Evolutionary conservation across 2,113 vertebrate species (phyloP), one percentile per base, ranked within the genome.

Genomic region (Elanus axillaris): DNA sequence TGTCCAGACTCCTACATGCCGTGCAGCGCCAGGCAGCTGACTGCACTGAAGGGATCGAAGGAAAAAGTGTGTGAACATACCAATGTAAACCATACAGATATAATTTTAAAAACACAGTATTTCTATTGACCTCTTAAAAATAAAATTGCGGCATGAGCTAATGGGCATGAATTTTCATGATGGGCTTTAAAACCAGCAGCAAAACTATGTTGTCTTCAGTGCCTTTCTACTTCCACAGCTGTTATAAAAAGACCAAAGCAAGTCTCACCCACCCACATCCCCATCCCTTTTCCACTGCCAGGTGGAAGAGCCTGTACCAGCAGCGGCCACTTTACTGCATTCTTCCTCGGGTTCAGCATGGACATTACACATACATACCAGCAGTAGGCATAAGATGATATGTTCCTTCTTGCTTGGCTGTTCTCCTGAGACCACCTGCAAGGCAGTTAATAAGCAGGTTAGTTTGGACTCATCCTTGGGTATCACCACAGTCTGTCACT

Each of bases 311-410:
- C 26, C 47, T 34, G 43, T 52, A 29, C 29, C 36, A 56, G 45
- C 58, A 67, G 21, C 2, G 7, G 25, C 59, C 1, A 0, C 64
- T 42, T 17, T 53, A 43, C 58, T 3, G 1, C 27, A 43, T 36
- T 53, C 23, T 52, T 72, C 74, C 68, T 77, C 1, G 0, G 6
- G 0, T 52, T 26, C 74, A 68, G 48, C 40, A 27, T 3, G 10
- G 53, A 14, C 0, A 0, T 38, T n/a, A 31, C 1, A 0, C 0
- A 1, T 62, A 29, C 36, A 19, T 34, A 43, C 19, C 40, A 47
- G 16, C 47, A 58, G 84, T 13, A 72, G 47, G 52, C 26, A 20
- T 8, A 38, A 25, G 62, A 22, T 11, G 29, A 40, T 26, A 3
- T 1, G 10, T 31, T 12, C 7, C 59, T 26, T 17, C 25, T 66